These are phyloP conservation scores for Hydropsyche betteni DNA, from an alignment of 2,888 invertebrate genomes.

Conservation along the genomic window DNA sequence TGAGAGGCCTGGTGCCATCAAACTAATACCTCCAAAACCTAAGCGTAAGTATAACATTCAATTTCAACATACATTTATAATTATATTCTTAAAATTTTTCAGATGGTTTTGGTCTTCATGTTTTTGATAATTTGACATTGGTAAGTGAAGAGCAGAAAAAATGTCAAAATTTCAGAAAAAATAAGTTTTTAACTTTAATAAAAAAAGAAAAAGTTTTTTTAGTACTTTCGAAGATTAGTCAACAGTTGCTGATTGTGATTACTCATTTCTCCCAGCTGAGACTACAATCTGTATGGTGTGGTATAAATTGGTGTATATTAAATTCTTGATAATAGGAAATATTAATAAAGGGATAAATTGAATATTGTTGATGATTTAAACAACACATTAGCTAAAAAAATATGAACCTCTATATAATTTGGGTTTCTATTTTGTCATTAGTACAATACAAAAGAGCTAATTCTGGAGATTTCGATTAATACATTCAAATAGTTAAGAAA, in stretches of 20 bases:
- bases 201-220: background rate
- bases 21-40: conserved; percentile 86
- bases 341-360: no score
- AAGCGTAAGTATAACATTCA: conserved; percentile 81
- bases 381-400: no score
- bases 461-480: no score
- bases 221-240: conserved; percentile 13
- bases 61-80: conserved; percentile 32
- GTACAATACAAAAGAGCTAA: no score
- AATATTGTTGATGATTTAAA: no score
- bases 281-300: conserved; percentile 19
- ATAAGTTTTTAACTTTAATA: background rate
- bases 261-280: background rate
- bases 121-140: background rate
- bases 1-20: conserved; percentile 83
- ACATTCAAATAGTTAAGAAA: no score
- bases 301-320: conserved; percentile 16
- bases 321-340: conserved; percentile 3
- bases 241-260: background rate
- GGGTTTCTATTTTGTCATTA: no score
- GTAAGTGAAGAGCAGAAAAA: conserved; percentile 13
- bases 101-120: conserved; percentile 55
- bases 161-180: background rate
- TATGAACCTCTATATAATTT: no score
- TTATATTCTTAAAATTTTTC: conserved; percentile 60